Percentiles rank a stretch among this genome's conserved stretches.
Evolutionary conservation across 35 echinoderm and acorn worm genomes (phyloP).

Genomic region (Lytechinus variegatus): DNA sequence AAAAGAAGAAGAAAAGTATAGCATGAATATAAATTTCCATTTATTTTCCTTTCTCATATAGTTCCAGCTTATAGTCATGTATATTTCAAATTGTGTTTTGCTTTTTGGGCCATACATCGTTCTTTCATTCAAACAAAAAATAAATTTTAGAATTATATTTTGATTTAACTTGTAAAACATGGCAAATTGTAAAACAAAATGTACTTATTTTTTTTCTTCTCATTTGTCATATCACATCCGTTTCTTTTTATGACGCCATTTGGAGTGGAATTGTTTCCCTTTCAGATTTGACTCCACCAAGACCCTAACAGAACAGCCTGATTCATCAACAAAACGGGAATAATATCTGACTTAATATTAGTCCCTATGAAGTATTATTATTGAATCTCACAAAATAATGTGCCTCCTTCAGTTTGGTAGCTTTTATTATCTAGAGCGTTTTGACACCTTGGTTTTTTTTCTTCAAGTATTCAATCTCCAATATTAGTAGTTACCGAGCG

Average conservation of each 20-base stretch:
- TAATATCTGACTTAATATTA: not conserved
- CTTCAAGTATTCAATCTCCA: constrained; percentile 4
- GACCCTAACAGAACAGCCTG: not conserved
- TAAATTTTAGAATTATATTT: not conserved
- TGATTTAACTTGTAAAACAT: too few relatives aligned
- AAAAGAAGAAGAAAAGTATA: too few relatives aligned
- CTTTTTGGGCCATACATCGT: not conserved
- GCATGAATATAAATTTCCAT: too few relatives aligned
- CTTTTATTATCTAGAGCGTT: constrained; percentile 16
- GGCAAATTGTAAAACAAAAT: too few relatives aligned
- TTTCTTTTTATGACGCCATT: not conserved
- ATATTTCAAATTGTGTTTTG: not conserved
- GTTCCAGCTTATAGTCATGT: too few relatives aligned
- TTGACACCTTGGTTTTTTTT: not conserved
- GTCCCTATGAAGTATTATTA: not conserved
- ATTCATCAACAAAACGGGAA: not conserved
- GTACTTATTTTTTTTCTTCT: too few relatives aligned
- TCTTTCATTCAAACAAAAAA: not conserved
- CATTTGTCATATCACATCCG: too few relatives aligned
- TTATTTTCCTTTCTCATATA: too few relatives aligned
- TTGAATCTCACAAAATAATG: not conserved
- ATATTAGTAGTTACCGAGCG: constrained; percentile 1
- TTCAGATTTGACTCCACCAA: not conserved
- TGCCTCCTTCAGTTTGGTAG: not conserved
- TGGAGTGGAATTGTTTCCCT: not conserved